These are phyloP conservation scores for Cepphus grylle DNA, from an alignment of 2,113 vertebrate species.

Conservation along the genomic window DNA sequence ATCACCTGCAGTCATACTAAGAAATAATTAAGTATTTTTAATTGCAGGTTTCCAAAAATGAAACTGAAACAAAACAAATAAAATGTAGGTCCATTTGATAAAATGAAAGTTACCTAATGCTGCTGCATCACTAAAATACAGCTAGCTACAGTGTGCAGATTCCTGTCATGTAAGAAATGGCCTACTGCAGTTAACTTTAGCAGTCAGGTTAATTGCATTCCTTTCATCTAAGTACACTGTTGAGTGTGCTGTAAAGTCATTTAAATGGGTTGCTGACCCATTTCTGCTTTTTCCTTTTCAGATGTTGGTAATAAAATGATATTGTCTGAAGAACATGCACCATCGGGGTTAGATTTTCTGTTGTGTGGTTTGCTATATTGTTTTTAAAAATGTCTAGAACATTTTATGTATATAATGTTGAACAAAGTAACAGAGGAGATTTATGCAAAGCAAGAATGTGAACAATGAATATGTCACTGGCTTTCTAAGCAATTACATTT, in stretches of 20 bases:
- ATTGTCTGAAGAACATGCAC: neutral
- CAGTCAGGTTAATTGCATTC: slow-evolving; percentile 26
- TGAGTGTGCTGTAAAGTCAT: slow-evolving; percentile 7
- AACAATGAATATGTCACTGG: neutral
- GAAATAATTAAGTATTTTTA: slow-evolving; percentile 53
- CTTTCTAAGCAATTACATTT: neutral
- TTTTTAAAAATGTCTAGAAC: neutral
- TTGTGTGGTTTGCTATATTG: neutral
- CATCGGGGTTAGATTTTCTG: neutral
- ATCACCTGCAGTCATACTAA: slow-evolving; percentile 1
- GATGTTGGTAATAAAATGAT: neutral
- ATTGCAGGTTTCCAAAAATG: neutral
- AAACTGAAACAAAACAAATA: neutral
- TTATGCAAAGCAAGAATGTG: neutral
- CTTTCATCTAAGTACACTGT: neutral
- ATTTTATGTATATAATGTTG: neutral
- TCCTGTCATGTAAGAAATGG: neutral
- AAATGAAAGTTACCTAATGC: neutral
- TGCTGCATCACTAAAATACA: neutral
- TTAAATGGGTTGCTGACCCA: slow-evolving; percentile 6
- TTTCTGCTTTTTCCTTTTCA: slow-evolving; percentile 3
- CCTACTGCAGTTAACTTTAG: neutral
- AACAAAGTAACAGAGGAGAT: neutral
- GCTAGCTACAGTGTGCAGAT: neutral
- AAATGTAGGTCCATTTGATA: neutral